Evolutionary conservation across 1,140 invertebrate species (phyloP), one percentile per base, ranked within the genome.

Genomic region (Schlechtendalia chinensis): DNA sequence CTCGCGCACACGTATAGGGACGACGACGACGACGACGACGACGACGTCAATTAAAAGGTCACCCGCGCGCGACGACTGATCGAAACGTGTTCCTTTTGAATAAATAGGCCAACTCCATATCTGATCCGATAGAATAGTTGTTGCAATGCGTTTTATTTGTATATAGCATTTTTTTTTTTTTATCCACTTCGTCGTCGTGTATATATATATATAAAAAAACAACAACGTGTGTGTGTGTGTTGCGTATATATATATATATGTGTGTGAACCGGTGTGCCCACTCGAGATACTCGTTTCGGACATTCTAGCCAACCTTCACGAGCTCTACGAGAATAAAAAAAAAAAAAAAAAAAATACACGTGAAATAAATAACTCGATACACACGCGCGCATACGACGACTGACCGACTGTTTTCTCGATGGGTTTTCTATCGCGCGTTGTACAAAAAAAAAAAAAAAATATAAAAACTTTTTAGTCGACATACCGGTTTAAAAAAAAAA

Each of bases 221-320:
- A 53, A 29, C 24, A 17, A 59, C 17, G 16, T 50, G 45, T 79
- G 22, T 50, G 5, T 61, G 19, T 61, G 32, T 53, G 29, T 59
- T 39, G 32, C 8, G 32, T 59, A 24, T 47, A 47, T 27, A 47
- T 3, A 39, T 56, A 54, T 54, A 53, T 74, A 17, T 56, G 10
- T 61, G 45, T 63, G 22, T 47, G 75, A 79, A 79, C 75, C 75
- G 75, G 75, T 79, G 75, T 79, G 58, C 75, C 75, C 75, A 79
- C 75, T 79, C 75, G 58, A 79, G 56, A 79, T 79, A 79, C 75
- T 79, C 75, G 75, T 79, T 79, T 79, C 75, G 75, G 75, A 79
- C 75, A 59, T 79, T 79, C 75, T 79, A 79, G 58, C 58, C 75
- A 79, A 79, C 75, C 75, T 79, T 79, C 75, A 63, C 45, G 29